A percentile compares a stretch with the other conserved stretches of the same genome.
Conservation (phyloP, 2,888 invertebrate genomes). For the Cenopis cana region DNA sequence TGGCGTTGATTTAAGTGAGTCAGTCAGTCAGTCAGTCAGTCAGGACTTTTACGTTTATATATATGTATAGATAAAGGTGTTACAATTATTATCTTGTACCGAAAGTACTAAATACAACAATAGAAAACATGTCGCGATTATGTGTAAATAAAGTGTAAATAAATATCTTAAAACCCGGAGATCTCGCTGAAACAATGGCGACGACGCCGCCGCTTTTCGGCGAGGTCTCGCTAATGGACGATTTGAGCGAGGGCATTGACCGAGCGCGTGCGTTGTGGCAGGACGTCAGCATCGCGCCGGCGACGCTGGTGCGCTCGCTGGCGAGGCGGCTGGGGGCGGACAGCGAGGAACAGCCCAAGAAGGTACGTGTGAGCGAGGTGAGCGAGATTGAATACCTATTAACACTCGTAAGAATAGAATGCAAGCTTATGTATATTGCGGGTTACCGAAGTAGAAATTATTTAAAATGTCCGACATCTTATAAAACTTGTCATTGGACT, state of each 20-base stretch:
- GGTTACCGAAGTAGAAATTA: too few species aligned
- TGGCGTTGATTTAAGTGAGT: too few species aligned
- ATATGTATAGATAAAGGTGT: too few species aligned
- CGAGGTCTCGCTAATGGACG: constrained; percentile 27
- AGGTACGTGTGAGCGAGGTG: constrained; percentile 73
- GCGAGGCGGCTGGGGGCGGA: constrained; percentile 92
- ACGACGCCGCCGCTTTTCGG: constrained; percentile 9
- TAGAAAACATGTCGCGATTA: background rate
- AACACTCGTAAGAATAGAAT: too few species aligned
- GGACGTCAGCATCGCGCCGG: constrained; percentile 81
- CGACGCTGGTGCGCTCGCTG: constrained; percentile 86
- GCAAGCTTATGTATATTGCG: too few species aligned
- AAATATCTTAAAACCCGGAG: background rate
- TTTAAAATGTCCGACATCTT: too few species aligned
- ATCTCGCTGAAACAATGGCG: background rate
- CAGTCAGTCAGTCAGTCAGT: too few species aligned
- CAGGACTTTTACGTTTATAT: too few species aligned
- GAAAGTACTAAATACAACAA: too few species aligned
- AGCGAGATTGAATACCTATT: too few species aligned
- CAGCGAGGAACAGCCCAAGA: constrained; percentile 87
- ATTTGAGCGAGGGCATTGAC: constrained; percentile 32
- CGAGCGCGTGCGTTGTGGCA: constrained; percentile 64
- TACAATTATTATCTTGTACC: too few species aligned
- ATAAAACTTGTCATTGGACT: too few species aligned
- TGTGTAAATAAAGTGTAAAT: background rate